These are phyloP conservation scores for Anser brachyrhynchus DNA, from an alignment of 2,113 vertebrate genomes.

Conservation along the genomic window DNA sequence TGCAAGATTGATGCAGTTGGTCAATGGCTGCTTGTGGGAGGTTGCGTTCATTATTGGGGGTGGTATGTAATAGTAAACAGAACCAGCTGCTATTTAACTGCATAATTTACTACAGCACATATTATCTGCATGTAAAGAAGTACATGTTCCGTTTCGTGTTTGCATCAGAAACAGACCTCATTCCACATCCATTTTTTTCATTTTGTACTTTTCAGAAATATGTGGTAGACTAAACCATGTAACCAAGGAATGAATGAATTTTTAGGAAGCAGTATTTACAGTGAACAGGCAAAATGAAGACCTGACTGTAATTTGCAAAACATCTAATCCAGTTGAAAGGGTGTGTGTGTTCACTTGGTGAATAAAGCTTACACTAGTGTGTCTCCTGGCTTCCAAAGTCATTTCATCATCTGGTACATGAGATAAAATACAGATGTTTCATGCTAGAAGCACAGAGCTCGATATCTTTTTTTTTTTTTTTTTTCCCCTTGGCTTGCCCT, in stretches of 20 bases:
- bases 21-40: background rate
- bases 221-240: background rate
- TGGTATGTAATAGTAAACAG: background rate
- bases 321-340: slow-evolving; percentile 43
- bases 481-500: background rate
- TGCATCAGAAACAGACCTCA: background rate
- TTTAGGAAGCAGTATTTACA: background rate
- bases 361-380: slow-evolving; percentile 44
- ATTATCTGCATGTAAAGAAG: slow-evolving; percentile 3
- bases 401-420: slow-evolving; percentile 67
- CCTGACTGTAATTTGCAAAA: slow-evolving; percentile 8
- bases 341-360: slow-evolving; percentile 9
- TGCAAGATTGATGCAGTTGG: background rate
- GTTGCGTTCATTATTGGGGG: background rate
- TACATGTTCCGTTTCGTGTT: background rate
- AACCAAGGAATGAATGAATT: background rate
- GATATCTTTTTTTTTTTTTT: background rate
- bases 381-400: slow-evolving; percentile 57
- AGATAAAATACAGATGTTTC: slow-evolving; percentile 78
- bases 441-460: slow-evolving; percentile 37
- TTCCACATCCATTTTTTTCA: background rate
- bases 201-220: background rate
- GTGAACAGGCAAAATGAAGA: background rate
- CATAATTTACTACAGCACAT: background rate
- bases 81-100: background rate